These are phyloP conservation scores for Clinocottus analis DNA, from an alignment of 2,113 vertebrate species.

Conservation along the genomic window DNA sequence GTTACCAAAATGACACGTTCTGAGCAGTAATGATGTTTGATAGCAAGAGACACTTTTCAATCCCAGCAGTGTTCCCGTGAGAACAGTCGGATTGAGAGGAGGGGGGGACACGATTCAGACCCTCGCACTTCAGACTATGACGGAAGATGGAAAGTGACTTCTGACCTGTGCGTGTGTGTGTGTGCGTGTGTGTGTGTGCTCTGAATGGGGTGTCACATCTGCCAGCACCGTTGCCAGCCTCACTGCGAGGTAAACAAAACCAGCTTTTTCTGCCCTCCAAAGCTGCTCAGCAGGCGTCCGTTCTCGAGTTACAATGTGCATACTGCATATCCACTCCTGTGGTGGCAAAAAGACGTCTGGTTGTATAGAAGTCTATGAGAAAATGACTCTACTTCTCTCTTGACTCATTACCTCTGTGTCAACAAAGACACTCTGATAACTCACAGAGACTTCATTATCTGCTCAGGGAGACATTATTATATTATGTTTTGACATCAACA, in stretches of 20 bases:
- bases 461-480: too few relatives aligned
- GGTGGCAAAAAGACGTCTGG: neutral
- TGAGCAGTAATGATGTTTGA: slow-evolving; percentile 13
- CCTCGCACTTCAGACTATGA: neutral
- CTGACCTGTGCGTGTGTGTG: too few relatives aligned
- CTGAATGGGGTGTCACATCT: too few relatives aligned
- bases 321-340: neutral
- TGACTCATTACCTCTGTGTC: neutral
- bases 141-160: slow-evolving; percentile 25
- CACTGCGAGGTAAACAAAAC: neutral
- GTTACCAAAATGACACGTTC: neutral
- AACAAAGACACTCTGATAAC: too few relatives aligned
- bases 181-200: too few relatives aligned
- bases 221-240: neutral
- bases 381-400: neutral
- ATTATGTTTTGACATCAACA: too few relatives aligned
- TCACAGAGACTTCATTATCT: too few relatives aligned
- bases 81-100: slow-evolving; percentile 10
- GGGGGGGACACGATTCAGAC: slow-evolving; percentile 25
- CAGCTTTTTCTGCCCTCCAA: neutral
- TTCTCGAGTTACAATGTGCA: neutral
- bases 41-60: slow-evolving; percentile 15
- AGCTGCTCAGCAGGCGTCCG: neutral
- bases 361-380: neutral
- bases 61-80: slow-evolving; percentile 17